phyloP scores from a whole-genome alignment of 2,888 invertebrate genomes.

The Tinea trinotella region DNA sequence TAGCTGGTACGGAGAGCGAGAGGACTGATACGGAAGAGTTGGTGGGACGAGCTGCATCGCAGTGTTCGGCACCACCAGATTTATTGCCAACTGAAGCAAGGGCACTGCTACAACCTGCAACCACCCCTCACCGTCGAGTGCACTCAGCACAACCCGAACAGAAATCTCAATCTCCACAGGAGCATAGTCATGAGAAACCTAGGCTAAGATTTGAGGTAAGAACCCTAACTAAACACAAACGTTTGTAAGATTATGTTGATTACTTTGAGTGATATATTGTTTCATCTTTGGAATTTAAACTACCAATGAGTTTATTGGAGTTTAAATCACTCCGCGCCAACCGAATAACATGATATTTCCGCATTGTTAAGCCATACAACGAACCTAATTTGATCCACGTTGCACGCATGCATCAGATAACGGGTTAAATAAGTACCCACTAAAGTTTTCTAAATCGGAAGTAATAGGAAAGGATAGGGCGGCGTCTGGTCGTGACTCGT shows the following conservation, averaged over 20 bases:
- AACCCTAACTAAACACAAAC: not conserved
- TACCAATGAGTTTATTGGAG: not conserved
- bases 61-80: conserved; percentile 76
- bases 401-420: not conserved
- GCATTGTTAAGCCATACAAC: not conserved
- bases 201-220: conserved; percentile 59
- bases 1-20: conserved; percentile 76
- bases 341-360: not conserved
- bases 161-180: conserved; percentile 29
- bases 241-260: not conserved
- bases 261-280: not conserved
- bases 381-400: not conserved
- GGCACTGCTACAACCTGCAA: conserved; percentile 51
- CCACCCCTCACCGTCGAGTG: conserved; percentile 26
- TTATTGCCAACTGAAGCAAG: conserved; percentile 72
- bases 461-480: not conserved
- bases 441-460: not conserved
- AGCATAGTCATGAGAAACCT: conserved; percentile 47
- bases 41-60: conserved; percentile 75
- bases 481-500: conserved; percentile 5
- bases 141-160: conserved; percentile 26
- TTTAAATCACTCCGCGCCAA: not conserved
- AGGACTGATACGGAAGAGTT: conserved; percentile 81
- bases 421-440: not conserved
- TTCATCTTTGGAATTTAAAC: not conserved